Base-by-base conservation (phyloP, 1,140 invertebrate genomes). In the Caerostris extrusa region DNA sequence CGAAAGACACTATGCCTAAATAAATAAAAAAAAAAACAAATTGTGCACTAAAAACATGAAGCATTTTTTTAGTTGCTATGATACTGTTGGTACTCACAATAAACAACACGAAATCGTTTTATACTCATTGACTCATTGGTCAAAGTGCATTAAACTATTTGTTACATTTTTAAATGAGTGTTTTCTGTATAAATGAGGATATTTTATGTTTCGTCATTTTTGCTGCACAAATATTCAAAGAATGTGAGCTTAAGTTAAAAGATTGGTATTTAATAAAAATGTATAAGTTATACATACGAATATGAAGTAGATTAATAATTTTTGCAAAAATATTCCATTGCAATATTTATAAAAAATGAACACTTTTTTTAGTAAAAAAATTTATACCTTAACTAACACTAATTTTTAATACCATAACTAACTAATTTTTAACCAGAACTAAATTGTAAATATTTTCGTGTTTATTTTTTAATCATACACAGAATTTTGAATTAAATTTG, bases 1-100 rank as follows among this genome's bases (percentile, higher is more conserved):
- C n/a, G 10, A 3, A 34, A 53, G 8, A 8, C 34, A 19, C 5
- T 6, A 50, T 71, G 12, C 34, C 19, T 10, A 71, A 64, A 7
- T 2, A 8, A 77, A 34, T 34, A 34, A 77, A 50, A 71, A 77
- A 34, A 77, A 50, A 71, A 77, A 77, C 8, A 7, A 67, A 17
- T 34, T n/a, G 34, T 77, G 34, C 12, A 77, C 34, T 50, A 77
- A 77, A 77, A 77, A 77, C 69, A 77, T 34, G 69, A 50, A 10
- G 34, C 69, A 77, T 77, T 77, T 77, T 34, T 34, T 34, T n/a
- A 34, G 69, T 77, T 77, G 69, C 69, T 77, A 77, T 77, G 69
- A 50, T 77, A 77, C 69, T 77, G 50, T 34, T 7, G 5, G 69
- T 77, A 77, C 69, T 50, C 19, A 5, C 0, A 5, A 34, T 77